Evolutionary conservation across 2,113 vertebrate species (phyloP).

Genomic region (Centropus unirufus): DNA sequence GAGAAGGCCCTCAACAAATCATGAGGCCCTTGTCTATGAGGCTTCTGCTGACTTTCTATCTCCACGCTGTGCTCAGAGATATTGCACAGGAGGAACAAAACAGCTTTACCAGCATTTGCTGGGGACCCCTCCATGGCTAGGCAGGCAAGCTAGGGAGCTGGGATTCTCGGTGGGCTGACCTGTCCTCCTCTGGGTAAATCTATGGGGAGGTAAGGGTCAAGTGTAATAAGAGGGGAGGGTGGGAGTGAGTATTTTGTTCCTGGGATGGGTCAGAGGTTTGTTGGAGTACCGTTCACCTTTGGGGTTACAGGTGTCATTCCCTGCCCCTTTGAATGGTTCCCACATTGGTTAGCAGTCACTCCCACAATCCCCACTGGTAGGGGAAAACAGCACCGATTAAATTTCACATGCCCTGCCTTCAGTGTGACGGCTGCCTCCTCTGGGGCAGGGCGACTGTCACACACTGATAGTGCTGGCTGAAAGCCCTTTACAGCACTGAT

Average conservation of each 20-base stretch:
- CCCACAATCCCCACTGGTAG: neutral
- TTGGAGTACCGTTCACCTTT: neutral
- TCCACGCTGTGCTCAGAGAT: neutral
- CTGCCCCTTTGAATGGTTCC: neutral
- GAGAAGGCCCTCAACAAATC: conserved; percentile 15
- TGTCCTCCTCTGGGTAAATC: neutral
- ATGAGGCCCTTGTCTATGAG: neutral
- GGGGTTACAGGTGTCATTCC: neutral
- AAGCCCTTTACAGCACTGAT: neutral
- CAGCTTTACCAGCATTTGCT: rapidly evolving
- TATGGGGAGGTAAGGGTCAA: neutral
- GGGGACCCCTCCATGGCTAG: rapidly evolving
- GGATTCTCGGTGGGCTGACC: neutral
- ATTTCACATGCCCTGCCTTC: neutral
- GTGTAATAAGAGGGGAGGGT: neutral
- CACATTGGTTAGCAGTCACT: neutral
- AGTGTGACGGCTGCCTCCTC: neutral
- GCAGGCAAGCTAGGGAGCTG: neutral
- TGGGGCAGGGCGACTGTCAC: neutral
- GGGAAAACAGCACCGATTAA: neutral
- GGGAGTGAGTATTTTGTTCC: neutral
- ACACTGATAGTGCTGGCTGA: neutral
- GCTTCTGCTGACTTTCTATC: neutral
- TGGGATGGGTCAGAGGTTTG: neutral
- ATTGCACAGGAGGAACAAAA: neutral